Evolutionary conservation across 2,113 vertebrate species (phyloP).

Genomic region (Aix galericulata): DNA sequence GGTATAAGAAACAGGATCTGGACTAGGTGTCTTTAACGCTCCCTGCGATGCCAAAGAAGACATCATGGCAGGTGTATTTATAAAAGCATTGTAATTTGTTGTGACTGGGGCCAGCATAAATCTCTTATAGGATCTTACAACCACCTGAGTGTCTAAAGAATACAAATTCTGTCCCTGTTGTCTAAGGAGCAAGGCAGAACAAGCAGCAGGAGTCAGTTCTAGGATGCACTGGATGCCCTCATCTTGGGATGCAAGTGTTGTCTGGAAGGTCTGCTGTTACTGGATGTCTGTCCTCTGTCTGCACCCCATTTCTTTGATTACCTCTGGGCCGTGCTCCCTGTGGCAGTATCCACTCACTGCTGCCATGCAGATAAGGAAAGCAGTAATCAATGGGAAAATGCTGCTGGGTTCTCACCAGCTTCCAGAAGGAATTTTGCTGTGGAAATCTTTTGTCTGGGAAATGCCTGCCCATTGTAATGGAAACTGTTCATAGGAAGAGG

Average conservation of each 20-base stretch:
- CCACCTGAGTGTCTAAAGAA: no score
- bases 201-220: neutral
- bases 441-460: constrained; percentile 57
- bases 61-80: neutral
- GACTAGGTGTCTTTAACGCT: neutral
- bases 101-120: neutral
- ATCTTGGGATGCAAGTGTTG: neutral
- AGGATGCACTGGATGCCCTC: neutral
- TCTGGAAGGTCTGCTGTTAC: neutral
- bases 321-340: rapidly evolving
- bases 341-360: neutral
- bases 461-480: constrained; percentile 29
- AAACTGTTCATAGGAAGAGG: constrained; percentile 30
- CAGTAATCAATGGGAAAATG: constrained; percentile 1
- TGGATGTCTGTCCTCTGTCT: neutral
- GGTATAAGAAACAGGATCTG: neutral
- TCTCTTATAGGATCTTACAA: neutral
- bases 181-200: neutral
- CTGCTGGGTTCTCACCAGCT: neutral
- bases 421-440: neutral
- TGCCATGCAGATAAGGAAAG: neutral
- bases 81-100: neutral
- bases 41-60: neutral
- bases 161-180: neutral
- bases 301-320: neutral